Conservation (phyloP, 2,888 invertebrate genomes). For the Agrotis segetum region DNA sequence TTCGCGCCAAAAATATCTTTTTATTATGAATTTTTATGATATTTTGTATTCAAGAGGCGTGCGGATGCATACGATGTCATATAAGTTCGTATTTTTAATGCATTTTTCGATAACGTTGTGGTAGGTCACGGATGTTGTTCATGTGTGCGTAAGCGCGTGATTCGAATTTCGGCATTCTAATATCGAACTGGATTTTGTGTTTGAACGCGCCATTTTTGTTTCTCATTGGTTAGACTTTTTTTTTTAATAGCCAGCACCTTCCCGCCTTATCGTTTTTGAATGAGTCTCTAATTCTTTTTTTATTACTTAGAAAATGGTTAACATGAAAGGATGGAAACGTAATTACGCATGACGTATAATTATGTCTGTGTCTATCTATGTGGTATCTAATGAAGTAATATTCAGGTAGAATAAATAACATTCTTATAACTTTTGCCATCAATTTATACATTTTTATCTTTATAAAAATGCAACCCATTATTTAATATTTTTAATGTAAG, state of each 20-base stretch:
- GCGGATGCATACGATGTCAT: conserved; percentile 64
- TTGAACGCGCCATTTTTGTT: conserved; percentile 38
- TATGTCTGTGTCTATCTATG: neutral
- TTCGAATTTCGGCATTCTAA: conserved; percentile 84
- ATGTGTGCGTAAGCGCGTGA: conserved; percentile 73
- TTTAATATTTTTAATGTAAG: neutral
- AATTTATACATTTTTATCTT: conserved; percentile 16
- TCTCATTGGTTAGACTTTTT: conserved; percentile 67
- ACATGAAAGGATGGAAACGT: conserved; percentile 1
- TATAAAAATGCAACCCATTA: neutral
- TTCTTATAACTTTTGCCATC: neutral
- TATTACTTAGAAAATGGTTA: conserved; percentile 18
- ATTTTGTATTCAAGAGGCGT: conserved; percentile 73
- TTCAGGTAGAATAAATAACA: neutral
- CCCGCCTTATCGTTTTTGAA: conserved; percentile 34
- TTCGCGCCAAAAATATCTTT: conserved; percentile 80
- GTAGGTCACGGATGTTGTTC: conserved; percentile 80
- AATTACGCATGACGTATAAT: conserved; percentile 18
- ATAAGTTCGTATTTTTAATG: conserved; percentile 68
- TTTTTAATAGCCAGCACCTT: conserved; percentile 39
- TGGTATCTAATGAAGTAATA: conserved; percentile 9
- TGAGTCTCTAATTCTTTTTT: conserved; percentile 24
- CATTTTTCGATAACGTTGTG: conserved; percentile 79
- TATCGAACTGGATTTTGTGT: conserved; percentile 76
- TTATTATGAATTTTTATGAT: conserved; percentile 79